Conservation (phyloP, 53 echinoderm and acorn worm species). For the Luidia sarsii region DNA sequence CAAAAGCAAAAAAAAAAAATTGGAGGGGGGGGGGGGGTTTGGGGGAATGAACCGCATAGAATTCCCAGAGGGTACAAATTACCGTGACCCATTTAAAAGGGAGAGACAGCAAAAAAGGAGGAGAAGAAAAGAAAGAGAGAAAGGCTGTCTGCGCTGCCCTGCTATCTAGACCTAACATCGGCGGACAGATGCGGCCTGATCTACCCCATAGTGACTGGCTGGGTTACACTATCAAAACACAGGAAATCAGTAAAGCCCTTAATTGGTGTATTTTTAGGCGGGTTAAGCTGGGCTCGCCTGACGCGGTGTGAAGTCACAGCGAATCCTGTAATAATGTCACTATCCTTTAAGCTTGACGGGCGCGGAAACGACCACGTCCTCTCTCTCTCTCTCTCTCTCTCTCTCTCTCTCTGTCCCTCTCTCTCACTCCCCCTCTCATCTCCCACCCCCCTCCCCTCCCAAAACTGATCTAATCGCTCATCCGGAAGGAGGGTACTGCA, state of each 20-base stretch:
- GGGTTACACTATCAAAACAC: slow-evolving; percentile 55
- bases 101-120: not conserved
- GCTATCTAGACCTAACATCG: slow-evolving; percentile 20
- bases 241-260: slow-evolving; percentile 44
- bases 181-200: not conserved
- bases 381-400: not conserved
- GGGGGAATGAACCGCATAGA: too few species aligned
- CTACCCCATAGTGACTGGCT: not conserved
- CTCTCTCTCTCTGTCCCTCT: too few species aligned
- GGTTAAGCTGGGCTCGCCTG: slow-evolving; percentile 1
- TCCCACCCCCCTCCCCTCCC: too few species aligned
- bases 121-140: not conserved
- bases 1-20: too few species aligned
- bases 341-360: not conserved
- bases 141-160: not conserved
- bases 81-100: slow-evolving; percentile 6
- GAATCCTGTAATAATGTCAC: slow-evolving; percentile 36
- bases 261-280: slow-evolving; percentile 48
- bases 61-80: not conserved
- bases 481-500: not conserved
- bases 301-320: slow-evolving; percentile 29
- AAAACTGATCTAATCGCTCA: too few species aligned
- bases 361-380: not conserved
- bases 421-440: too few species aligned
- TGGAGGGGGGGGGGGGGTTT: too few species aligned